These are phyloP conservation scores for Schrankia costaestrigalis DNA, from an alignment of 2,888 invertebrate genomes.

Conservation along the genomic window DNA sequence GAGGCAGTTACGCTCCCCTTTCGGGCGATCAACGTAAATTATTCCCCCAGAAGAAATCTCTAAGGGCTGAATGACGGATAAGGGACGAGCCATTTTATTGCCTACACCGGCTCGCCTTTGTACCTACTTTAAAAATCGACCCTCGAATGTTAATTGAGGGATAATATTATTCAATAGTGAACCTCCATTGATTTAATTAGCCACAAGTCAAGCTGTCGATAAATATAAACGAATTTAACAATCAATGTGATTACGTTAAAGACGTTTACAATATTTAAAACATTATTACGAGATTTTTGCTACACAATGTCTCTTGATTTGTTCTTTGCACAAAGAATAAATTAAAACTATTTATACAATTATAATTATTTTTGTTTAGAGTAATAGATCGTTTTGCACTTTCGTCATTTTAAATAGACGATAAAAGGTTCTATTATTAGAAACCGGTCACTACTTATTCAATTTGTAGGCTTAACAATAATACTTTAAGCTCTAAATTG, in stretches of 20 bases:
- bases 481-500: too few relatives aligned
- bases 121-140: conserved; percentile 71
- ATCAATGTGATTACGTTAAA: conserved; percentile 15
- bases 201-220: conserved; percentile 36
- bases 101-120: conserved; percentile 65
- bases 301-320: too few relatives aligned
- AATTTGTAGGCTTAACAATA: too few relatives aligned
- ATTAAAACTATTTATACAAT: too few relatives aligned
- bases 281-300: too few relatives aligned
- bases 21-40: conserved; percentile 78
- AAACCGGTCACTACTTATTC: too few relatives aligned
- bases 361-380: too few relatives aligned
- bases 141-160: conserved; percentile 73
- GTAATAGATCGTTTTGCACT: too few relatives aligned
- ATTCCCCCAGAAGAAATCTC: conserved; percentile 79
- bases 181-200: conserved; percentile 62
- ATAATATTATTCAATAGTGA: conserved; percentile 72
- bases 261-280: conserved; percentile 11
- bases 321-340: too few relatives aligned
- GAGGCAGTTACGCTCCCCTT: conserved; percentile 78
- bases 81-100: conserved; percentile 77
- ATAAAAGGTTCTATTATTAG: too few relatives aligned
- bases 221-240: conserved; percentile 28
- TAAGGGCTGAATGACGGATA: conserved; percentile 78
- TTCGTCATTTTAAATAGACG: too few relatives aligned